phyloP scores from a whole-genome alignment of 2,888 invertebrate species.

The Anoplius nigerrimus region DNA sequence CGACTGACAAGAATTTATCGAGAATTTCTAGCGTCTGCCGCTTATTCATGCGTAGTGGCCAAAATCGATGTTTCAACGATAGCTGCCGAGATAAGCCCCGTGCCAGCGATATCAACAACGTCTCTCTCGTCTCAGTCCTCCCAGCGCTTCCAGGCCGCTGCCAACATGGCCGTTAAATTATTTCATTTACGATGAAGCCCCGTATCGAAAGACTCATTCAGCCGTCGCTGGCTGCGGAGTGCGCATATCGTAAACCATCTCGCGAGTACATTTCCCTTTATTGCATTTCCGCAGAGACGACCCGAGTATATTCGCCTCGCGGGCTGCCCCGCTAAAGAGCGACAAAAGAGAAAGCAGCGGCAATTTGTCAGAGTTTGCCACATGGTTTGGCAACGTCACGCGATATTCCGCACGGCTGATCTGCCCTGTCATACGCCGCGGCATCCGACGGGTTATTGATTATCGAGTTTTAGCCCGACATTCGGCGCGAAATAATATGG shows the following conservation, averaged over 20 bases:
- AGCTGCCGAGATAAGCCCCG: too few relatives aligned
- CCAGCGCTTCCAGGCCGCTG: too few relatives aligned
- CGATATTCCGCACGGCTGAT: constrained; percentile 36
- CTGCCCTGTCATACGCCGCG: constrained; percentile 16
- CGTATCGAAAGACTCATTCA: too few relatives aligned
- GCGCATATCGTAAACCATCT: too few relatives aligned
- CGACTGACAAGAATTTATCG: background rate
- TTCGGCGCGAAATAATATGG: constrained; percentile 45
- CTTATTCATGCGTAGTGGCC: too few relatives aligned
- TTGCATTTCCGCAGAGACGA: background rate
- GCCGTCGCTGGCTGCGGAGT: too few relatives aligned
- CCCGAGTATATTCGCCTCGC: background rate
- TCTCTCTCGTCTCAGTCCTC: background rate
- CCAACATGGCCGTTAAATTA: too few relatives aligned
- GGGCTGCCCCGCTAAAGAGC: background rate
- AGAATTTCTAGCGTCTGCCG: constrained; percentile 20
- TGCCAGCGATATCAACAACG: background rate
- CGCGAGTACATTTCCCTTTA: background rate
- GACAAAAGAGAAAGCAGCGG: constrained; percentile 23
- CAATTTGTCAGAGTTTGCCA: constrained; percentile 35
- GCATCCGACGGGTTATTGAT: constrained; percentile 44
- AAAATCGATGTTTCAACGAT: too few relatives aligned
- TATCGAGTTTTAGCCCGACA: constrained; percentile 44
- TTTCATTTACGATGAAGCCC: too few relatives aligned
- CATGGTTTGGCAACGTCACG: constrained; percentile 29